Conservation (phyloP, 2,113 vertebrate genomes). For the Sylvicapra grimmia region DNA sequence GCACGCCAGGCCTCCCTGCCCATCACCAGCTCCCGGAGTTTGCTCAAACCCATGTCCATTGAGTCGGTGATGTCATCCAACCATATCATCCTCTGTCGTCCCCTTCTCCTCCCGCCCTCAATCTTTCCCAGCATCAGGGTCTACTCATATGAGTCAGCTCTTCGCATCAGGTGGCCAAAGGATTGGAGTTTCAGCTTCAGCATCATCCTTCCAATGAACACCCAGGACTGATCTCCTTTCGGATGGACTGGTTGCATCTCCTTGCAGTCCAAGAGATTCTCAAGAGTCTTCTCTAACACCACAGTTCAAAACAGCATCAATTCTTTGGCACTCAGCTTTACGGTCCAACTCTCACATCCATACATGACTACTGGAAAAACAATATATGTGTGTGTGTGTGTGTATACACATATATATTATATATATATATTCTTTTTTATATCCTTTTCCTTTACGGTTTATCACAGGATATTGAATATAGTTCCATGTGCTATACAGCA, state of each 20-base stretch:
- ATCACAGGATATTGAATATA: background rate
- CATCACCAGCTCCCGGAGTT: fast-evolving
- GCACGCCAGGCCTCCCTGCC: fast-evolving
- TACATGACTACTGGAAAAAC: background rate
- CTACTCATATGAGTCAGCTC: background rate
- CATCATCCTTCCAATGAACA: background rate
- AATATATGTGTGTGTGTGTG: background rate
- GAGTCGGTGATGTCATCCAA: fast-evolving
- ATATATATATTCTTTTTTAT: background rate
- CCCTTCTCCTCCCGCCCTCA: background rate
- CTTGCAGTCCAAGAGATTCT: background rate
- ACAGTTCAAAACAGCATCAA: background rate
- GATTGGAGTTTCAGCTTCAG: background rate
- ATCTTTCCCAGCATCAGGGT: background rate
- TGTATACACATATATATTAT: too few relatives aligned
- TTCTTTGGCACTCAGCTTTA: background rate
- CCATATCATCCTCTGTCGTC: background rate
- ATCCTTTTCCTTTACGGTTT: background rate
- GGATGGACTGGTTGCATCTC: background rate
- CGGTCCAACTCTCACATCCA: background rate
- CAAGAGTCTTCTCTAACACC: background rate
- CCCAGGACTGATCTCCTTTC: background rate
- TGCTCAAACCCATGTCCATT: background rate
- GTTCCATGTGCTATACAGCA: fast-evolving
- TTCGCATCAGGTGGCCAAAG: background rate